Evolutionary conservation across 2,113 vertebrate species (phyloP).

Genomic region (Megaptera novaeangliae): DNA sequence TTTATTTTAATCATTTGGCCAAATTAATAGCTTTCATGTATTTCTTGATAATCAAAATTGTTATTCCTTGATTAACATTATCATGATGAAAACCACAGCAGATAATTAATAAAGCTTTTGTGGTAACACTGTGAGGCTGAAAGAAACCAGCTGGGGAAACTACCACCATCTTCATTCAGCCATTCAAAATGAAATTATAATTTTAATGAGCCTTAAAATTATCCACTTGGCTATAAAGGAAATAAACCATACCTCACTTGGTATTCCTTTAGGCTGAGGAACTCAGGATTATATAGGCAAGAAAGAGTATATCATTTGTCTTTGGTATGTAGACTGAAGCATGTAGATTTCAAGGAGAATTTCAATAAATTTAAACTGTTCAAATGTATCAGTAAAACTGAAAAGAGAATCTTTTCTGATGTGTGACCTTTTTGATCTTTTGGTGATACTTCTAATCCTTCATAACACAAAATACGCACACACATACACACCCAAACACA

Average conservation of each 20-base stretch:
- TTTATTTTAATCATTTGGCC: slow-evolving; percentile 49
- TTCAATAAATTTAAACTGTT: neutral
- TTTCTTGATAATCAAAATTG: slow-evolving; percentile 14
- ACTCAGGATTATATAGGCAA: neutral
- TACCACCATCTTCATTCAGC: neutral
- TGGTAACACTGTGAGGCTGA: neutral
- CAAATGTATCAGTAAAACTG: neutral
- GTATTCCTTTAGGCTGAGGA: neutral
- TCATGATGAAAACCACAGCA: neutral
- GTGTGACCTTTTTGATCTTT: neutral
- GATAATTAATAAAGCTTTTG: slow-evolving; percentile 63
- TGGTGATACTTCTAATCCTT: neutral
- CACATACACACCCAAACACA: neutral
- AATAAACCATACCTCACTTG: slow-evolving; percentile 56
- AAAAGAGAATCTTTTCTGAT: neutral
- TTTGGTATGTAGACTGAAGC: neutral
- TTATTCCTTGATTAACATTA: neutral
- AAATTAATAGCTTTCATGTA: slow-evolving; percentile 21
- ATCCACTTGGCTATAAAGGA: slow-evolving; percentile 54
- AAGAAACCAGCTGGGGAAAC: slow-evolving; percentile 47
- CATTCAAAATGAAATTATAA: slow-evolving; percentile 70
- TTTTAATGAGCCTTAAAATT: slow-evolving; percentile 72
- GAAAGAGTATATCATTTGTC: neutral
- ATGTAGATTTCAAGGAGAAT: neutral
- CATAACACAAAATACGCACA: neutral